Base-by-base conservation (phyloP, 2,797 vertebrate genomes). In the Furcifer pardalis region DNA sequence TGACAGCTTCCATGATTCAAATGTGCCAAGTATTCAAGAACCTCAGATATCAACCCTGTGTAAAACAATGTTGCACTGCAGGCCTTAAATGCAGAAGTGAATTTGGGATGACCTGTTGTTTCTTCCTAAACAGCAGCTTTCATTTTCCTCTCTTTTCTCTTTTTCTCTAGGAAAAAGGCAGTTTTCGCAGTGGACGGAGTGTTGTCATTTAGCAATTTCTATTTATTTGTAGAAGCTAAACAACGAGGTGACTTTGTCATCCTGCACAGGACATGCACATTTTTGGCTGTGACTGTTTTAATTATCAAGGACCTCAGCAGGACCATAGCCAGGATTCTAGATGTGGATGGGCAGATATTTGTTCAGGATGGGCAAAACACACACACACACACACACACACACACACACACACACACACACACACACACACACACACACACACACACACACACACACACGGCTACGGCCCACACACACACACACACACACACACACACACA, bases 181-280 rank as follows among this genome's bases (percentile, higher is more conserved):
- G 98, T 95, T 99, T 97, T 90, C 96, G 95, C 95, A 99, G 98
- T 89, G 97, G 94, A 92, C 96, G 93, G 89, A 99, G 97, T 84
- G 95, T 99, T 91, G 96, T 99, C 92, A 98, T 99, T 92, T 97
- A 96, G 91, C 69, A 80, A 60, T 76, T 40, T 63, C 42, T 2
- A 89, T 52, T 52, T 52, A 40, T 60, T 85, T 90, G 37, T 19
- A 32, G 8, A 25, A 49, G 5, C 1, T 25, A 42, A 17, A 65
- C 68, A 72, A 69, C 46, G 40, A 49, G 7, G 25, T 71, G 32
- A 27, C 42, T 46, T 35, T 42, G 21, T 44, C 84, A 83, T 37
- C 77, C 63, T 82, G 63, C 89, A 83, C 79, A 72, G 46, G 72
- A 37, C 83, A 84, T 59, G 12, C 84, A n/a, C 7, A 66, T 77